phyloP scores from a whole-genome alignment of 1,140 invertebrate species.

The Sitobion miscanthi region DNA sequence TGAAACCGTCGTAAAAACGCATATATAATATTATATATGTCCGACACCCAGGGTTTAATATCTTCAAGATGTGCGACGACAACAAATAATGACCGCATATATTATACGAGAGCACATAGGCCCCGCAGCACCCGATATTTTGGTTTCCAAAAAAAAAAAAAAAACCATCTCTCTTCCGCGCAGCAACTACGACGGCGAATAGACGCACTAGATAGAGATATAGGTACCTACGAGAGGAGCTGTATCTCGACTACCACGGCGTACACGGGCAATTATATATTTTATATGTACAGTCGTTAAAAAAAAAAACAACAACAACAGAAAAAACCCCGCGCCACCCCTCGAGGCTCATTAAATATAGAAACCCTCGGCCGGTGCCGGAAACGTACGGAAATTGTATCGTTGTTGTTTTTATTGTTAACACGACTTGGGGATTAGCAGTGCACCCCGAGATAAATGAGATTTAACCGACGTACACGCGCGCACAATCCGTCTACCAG shows the following conservation, averaged over 20 bases:
- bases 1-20: not conserved
- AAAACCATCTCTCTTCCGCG: not conserved
- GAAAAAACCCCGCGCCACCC: not conserved
- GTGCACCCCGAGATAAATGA: not conserved
- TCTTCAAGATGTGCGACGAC: slow-evolving; percentile 38
- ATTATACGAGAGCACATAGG: not conserved
- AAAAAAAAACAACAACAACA: not conserved
- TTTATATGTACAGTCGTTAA: not conserved
- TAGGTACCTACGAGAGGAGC: no score
- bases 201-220: not conserved
- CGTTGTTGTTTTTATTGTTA: slow-evolving; percentile 39
- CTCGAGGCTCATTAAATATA: not conserved
- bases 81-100: not conserved
- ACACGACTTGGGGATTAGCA: slow-evolving; percentile 26
- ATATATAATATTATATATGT: not conserved
- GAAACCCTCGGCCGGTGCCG: not conserved
- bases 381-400: not conserved
- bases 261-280: not conserved
- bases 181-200: not conserved
- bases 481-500: not conserved
- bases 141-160: not conserved
- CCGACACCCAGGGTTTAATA: slow-evolving; percentile 17
- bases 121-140: not conserved
- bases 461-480: not conserved
- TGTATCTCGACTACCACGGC: not conserved